Base-by-base conservation (phyloP, 2,888 invertebrate species). In the Leptinotarsa juncta region DNA sequence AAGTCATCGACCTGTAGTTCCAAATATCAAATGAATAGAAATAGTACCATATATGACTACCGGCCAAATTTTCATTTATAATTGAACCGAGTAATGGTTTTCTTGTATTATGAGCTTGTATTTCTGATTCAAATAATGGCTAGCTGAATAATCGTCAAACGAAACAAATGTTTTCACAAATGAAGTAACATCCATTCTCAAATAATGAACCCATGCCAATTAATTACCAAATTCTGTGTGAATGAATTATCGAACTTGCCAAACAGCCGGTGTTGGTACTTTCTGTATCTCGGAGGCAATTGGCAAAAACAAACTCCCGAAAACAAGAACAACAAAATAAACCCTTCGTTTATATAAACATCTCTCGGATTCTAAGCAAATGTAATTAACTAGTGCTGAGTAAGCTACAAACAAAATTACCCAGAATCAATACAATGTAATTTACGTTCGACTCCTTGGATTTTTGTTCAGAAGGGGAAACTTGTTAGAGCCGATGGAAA, bases 371-470 rank as follows among this genome's bases (percentile, higher is more conserved):
- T 67, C 32, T 57, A 14, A 67, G 48, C 55, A 15, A 71, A 71
- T 50, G 49, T 71, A 71, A 71, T 53, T 66, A 66, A 57, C 49
- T 57, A 67, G 48, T 57, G 55, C 67, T 57, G 50, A 55, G 57
- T 67, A 67, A 67, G 42, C 49, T 66, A 23, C 55, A 53, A 50
- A n/a, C 32, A 16, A 42, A 65, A 65, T 65, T 51, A 26, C 32
- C n/a, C 42, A 0, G 18, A 65, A 62, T 71, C 65, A 53, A 53
- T 71, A 66, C 16, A 51, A 50, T 15, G 53, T 62, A 70, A 70
- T 70, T 70, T 65, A 71, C 66, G 66, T 71, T 71, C n/a, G 49
- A 26, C 57, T 65, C 42, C 48, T 55, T 32, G 62, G 48, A 71
- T 32, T 67, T 71, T 66, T 71, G 66, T 42, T 20, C 12, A 49